Percentiles rank a stretch among this genome's conserved stretches.
phyloP scores from a whole-genome alignment of 2,797 vertebrate species.

The Lagocephalus sceleratus region DNA sequence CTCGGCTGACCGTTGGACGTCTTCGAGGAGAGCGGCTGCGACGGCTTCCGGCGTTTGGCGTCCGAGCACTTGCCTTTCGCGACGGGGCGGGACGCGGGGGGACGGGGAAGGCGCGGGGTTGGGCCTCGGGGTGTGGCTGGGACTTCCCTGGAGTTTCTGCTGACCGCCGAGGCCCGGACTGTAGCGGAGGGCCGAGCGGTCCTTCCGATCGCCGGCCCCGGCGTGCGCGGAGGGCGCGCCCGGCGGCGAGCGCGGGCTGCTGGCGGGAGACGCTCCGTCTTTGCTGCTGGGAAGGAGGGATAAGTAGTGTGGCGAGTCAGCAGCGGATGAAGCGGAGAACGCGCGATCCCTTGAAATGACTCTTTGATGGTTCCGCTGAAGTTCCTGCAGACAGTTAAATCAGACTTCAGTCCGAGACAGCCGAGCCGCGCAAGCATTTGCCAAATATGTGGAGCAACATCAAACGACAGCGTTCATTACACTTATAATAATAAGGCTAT shows the following conservation, averaged over 20 bases:
- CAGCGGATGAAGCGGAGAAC: conserved; percentile 36
- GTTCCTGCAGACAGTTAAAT: conserved; percentile 46
- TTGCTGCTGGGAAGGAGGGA: conserved; percentile 42
- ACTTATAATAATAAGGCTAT: background rate
- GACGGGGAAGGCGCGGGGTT: conserved; percentile 31
- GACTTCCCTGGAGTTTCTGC: conserved; percentile 51
- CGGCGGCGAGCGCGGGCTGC: conserved; percentile 39
- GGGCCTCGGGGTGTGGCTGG: conserved; percentile 18
- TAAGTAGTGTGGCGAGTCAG: conserved; percentile 36
- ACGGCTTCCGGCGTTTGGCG: conserved; percentile 59
- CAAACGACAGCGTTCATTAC: no score
- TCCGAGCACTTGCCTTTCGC: conserved; percentile 48
- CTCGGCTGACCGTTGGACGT: conserved; percentile 40
- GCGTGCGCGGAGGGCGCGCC: conserved; percentile 42
- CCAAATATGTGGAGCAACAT: no score
- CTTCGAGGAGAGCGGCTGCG: conserved; percentile 43
- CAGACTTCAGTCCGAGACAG: background rate
- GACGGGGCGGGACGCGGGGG: conserved; percentile 13
- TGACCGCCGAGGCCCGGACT: conserved; percentile 48
- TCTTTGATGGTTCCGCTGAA: conserved; percentile 49
- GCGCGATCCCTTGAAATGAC: conserved; percentile 49
- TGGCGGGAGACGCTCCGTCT: conserved; percentile 44
- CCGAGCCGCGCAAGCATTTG: background rate
- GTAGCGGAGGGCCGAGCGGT: conserved; percentile 29
- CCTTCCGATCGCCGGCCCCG: conserved; percentile 35